phyloP scores from a whole-genome alignment of 2,113 vertebrate genomes.

The Callionymus lyra region DNA sequence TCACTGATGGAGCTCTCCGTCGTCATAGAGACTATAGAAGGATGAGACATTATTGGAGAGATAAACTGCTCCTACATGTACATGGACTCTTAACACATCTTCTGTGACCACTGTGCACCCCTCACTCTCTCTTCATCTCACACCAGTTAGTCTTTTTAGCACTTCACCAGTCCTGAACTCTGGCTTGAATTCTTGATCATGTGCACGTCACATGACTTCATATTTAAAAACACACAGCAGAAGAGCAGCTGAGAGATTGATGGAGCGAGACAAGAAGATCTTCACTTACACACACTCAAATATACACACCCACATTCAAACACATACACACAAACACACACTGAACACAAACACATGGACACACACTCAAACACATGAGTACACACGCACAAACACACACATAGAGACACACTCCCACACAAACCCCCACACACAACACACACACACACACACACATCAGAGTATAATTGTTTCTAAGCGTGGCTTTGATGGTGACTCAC shows the following conservation, averaged over 20 bases:
- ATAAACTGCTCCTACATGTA: no score
- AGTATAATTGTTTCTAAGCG: slow-evolving; percentile 44
- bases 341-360: slow-evolving; percentile 7
- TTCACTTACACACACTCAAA: no score
- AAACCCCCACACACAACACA: slow-evolving; percentile 4
- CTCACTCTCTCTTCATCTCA: background rate
- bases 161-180: no score
- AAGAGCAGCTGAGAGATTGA: slow-evolving; percentile 7
- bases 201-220: background rate
- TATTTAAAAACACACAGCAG: slow-evolving; percentile 4
- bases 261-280: no score
- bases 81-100: no score
- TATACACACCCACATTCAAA: no score
- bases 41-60: slow-evolving; percentile 38
- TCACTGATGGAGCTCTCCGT: slow-evolving; percentile 30
- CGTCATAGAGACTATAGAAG: slow-evolving; percentile 39
- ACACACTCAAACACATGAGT: no score
- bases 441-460: slow-evolving; percentile 9
- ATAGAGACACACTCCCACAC: no score
- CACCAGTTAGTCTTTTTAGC: no score
- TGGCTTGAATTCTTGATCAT: no score
- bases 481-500: slow-evolving; percentile 57
- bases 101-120: background rate
- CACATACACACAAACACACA: no score
- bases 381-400: no score